Percentiles rank a stretch among this genome's conserved stretches.
These are phyloP conservation scores for Rafetus swinhoei DNA, from an alignment of 2,113 vertebrate genomes.

Conservation along the genomic window DNA sequence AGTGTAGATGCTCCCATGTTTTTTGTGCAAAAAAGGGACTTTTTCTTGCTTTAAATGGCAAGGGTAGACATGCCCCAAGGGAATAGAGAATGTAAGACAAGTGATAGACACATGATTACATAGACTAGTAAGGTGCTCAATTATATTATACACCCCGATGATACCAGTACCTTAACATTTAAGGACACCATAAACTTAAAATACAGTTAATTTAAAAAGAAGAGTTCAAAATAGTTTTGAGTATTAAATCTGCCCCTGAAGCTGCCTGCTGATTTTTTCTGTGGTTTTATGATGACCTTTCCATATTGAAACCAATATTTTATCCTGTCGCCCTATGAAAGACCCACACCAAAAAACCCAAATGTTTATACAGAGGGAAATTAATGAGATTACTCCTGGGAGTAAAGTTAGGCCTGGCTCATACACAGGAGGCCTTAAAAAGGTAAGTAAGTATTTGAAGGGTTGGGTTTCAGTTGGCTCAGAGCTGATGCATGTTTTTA, in stretches of 20 bases:
- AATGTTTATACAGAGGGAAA: neutral
- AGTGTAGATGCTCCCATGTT: no score
- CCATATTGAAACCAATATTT: neutral
- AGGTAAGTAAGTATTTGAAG: neutral
- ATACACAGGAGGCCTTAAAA: neutral
- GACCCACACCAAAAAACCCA: neutral
- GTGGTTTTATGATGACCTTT: neutral
- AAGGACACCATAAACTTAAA: neutral
- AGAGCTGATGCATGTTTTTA: neutral
- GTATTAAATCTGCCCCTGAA: rapidly evolving
- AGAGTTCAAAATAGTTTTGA: neutral
- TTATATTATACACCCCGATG: neutral
- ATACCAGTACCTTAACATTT: neutral
- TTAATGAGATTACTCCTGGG: neutral
- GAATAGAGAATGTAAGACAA: neutral
- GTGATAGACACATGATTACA: neutral
- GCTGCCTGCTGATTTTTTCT: neutral
- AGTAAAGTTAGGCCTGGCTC: neutral
- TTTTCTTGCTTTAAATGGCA: no score
- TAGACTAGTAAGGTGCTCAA: neutral
- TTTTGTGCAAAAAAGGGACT: no score
- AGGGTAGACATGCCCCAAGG: neutral
- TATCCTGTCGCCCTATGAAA: neutral
- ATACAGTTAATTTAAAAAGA: neutral
- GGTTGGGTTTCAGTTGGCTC: neutral